Evolutionary conservation across 2,113 vertebrate genomes (phyloP).

Genomic region (Natator depressus): DNA sequence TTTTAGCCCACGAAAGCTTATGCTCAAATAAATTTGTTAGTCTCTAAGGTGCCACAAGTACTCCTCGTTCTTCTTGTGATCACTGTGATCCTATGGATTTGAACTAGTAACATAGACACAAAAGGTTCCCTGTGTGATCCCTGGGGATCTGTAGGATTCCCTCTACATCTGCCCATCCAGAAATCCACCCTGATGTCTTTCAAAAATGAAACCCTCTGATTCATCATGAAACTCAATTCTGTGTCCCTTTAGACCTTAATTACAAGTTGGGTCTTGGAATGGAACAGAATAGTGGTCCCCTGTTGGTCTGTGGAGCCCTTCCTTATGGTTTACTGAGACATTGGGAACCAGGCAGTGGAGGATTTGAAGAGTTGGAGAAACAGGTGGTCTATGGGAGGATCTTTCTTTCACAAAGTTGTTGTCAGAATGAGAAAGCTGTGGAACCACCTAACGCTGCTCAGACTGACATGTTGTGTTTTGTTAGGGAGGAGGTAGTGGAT

Average conservation of each 20-base stretch:
- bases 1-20: too few species aligned
- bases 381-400: not conserved
- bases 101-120: not conserved
- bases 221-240: not conserved
- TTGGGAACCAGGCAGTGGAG: not conserved
- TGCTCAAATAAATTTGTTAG: too few species aligned
- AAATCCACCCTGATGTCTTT: not conserved
- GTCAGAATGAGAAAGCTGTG: not conserved
- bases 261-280: not conserved
- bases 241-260: not conserved
- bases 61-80: not conserved
- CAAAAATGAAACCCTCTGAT: not conserved
- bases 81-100: not conserved
- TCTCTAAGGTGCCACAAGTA: too few species aligned
- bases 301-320: not conserved
- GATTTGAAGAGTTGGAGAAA: not conserved
- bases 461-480: not conserved
- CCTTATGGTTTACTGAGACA: not conserved
- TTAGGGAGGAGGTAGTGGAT: constrained; percentile 33
- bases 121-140: not conserved
- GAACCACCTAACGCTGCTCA: not conserved
- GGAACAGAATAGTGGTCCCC: not conserved
- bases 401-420: not conserved
- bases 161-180: not conserved
- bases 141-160: too few species aligned